Conservation (phyloP, 2,888 invertebrate species). For the Diadegma fenestrale region DNA sequence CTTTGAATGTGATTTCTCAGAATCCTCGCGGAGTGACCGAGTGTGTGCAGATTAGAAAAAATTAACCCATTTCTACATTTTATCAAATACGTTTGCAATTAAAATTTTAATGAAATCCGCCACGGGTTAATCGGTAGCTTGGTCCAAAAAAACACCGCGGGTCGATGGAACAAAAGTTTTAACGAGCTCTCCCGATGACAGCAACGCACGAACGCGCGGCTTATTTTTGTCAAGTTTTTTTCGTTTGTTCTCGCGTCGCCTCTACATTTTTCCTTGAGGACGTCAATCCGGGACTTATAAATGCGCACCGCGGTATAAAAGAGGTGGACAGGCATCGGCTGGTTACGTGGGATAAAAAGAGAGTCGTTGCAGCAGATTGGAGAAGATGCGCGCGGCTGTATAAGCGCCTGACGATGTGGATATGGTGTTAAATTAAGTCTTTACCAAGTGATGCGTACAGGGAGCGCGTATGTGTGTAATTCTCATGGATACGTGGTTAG, state of each 20-base stretch:
- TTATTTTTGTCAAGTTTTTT: not conserved
- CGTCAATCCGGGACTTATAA: slow-evolving; percentile 35
- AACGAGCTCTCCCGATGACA: slow-evolving; percentile 32
- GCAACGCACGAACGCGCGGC: not conserved
- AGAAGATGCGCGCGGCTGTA: slow-evolving; percentile 19
- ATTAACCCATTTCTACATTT: not conserved
- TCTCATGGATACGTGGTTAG: not conserved
- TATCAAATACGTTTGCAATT: not conserved
- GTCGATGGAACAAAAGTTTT: slow-evolving; percentile 21
- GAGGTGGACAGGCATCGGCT: slow-evolving; percentile 39
- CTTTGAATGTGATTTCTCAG: not conserved
- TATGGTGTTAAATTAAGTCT: slow-evolving; percentile 63
- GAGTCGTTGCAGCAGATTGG: slow-evolving; percentile 60
- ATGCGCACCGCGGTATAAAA: slow-evolving; percentile 3
- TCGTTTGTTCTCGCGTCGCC: slow-evolving; percentile 10
- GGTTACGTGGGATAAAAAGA: slow-evolving; percentile 35
- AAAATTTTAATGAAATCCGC: not conserved
- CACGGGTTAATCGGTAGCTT: not conserved
- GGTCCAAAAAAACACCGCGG: not conserved
- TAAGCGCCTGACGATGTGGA: slow-evolving; percentile 37
- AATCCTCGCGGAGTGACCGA: not conserved
- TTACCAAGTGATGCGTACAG: slow-evolving; percentile 48
- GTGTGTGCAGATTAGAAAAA: no score
- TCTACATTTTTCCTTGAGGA: not conserved
- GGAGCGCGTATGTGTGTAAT: not conserved